Evolutionary conservation across 2,888 invertebrate species (phyloP).

Genomic region (Sphaeridia pumilis): DNA sequence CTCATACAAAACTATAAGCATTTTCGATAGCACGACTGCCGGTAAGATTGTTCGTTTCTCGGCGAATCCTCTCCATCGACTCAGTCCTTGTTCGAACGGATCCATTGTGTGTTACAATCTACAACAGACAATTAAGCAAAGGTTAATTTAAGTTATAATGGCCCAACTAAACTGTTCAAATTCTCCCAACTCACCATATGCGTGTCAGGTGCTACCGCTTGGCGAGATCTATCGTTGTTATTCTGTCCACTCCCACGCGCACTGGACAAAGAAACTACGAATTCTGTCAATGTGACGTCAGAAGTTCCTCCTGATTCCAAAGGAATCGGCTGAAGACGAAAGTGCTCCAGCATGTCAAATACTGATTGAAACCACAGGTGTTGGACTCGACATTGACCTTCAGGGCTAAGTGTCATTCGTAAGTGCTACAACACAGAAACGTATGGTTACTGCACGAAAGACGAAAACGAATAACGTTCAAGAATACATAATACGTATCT

Average conservation of each 20-base stretch:
- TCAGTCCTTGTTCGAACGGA: constrained; percentile 68
- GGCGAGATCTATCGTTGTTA: constrained; percentile 39
- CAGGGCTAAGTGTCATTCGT: constrained; percentile 84
- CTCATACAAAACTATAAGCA: constrained; percentile 66
- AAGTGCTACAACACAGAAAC: constrained; percentile 59
- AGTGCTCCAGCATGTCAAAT: constrained; percentile 95
- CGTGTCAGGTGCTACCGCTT: constrained; percentile 42
- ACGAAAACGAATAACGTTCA: no score
- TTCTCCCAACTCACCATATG: constrained; percentile 48
- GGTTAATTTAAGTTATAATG: no score
- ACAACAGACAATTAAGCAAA: no score
- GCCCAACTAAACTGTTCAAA: no score
- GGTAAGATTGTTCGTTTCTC: constrained; percentile 42
- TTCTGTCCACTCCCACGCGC: constrained; percentile 36
- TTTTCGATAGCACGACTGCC: constrained; percentile 62
- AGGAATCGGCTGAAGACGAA: constrained; percentile 87
- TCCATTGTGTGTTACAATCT: constrained; percentile 65
- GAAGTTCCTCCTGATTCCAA: constrained; percentile 90
- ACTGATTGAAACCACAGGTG: constrained; percentile 91
- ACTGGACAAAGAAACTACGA: constrained; percentile 50
- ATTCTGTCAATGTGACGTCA: constrained; percentile 79
- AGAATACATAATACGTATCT: no score
- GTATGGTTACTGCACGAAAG: no score
- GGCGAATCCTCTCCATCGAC: constrained; percentile 58
- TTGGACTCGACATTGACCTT: constrained; percentile 87